Evolutionary conservation across 2,888 invertebrate genomes (phyloP).

Genomic region (Escarpia spicata): DNA sequence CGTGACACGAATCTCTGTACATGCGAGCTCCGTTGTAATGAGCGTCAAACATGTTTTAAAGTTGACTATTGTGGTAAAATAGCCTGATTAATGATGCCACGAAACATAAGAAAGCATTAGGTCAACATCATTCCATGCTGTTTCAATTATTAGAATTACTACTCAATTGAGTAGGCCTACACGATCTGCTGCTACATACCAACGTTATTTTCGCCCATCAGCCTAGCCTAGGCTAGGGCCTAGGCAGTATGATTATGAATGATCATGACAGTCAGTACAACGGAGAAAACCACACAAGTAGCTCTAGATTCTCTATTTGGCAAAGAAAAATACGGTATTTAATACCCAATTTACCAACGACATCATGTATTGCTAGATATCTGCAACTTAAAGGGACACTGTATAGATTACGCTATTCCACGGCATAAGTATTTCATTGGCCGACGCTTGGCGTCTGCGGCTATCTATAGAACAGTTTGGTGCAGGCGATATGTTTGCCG

Average conservation of each 20-base stretch:
- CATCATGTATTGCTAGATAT: too few species aligned
- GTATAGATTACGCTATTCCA: too few species aligned
- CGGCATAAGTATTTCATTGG: too few species aligned
- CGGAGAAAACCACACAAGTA: too few species aligned
- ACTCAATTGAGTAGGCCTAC: neutral
- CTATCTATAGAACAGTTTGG: too few species aligned
- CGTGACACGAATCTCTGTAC: neutral
- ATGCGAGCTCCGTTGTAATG: neutral
- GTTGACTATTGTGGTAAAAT: neutral
- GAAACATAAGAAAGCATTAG: neutral
- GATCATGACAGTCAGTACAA: neutral
- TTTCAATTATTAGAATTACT: neutral
- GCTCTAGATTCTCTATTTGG: too few species aligned
- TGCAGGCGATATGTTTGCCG: too few species aligned
- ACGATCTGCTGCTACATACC: neutral
- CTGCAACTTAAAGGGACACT: too few species aligned
- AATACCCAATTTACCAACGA: too few species aligned
- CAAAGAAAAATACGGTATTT: too few species aligned
- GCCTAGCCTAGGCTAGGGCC: neutral
- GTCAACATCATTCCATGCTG: neutral
- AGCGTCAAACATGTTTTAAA: neutral
- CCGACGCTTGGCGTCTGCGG: too few species aligned
- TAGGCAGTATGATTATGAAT: neutral
- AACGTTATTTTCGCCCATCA: neutral
- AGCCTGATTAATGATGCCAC: neutral